Conservation (phyloP, 2,888 invertebrate genomes). For the Hermaeophaga mercurialis region DNA sequence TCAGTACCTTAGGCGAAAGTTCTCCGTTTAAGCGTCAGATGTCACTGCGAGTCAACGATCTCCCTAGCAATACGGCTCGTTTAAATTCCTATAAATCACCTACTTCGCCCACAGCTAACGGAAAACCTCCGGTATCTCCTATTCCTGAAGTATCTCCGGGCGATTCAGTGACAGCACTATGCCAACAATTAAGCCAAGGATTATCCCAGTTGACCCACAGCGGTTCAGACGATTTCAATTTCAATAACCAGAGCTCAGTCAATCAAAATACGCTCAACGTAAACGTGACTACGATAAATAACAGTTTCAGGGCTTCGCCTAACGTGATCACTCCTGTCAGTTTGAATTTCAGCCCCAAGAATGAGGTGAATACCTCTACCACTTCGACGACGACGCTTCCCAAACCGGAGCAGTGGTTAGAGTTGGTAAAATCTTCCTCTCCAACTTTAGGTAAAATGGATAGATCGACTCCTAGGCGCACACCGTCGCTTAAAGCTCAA, state of each 20-base stretch:
- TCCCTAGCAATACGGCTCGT: conserved; percentile 93
- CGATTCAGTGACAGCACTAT: conserved; percentile 73
- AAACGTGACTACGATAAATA: conserved; percentile 47
- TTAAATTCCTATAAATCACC: conserved; percentile 58
- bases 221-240: conserved; percentile 63
- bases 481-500: conserved; percentile 59
- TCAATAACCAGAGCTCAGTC: conserved; percentile 62
- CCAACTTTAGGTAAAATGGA: conserved; percentile 47
- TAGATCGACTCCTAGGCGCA: conserved; percentile 60
- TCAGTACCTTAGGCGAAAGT: conserved; percentile 76
- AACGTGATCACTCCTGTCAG: conserved; percentile 46
- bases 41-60: conserved; percentile 91
- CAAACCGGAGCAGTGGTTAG: conserved; percentile 84
- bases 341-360: conserved; percentile 45
- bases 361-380: conserved; percentile 32
- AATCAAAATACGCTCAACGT: conserved; percentile 61
- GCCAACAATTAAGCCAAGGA: conserved; percentile 74
- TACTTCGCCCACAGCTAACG: conserved; percentile 42
- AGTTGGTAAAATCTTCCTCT: conserved; percentile 68
- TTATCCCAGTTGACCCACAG: conserved; percentile 68
- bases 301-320: conserved; percentile 29
- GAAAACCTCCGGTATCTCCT: conserved; percentile 68
- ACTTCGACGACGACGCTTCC: conserved; percentile 60
- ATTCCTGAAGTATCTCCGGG: conserved; percentile 78
- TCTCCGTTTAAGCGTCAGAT: conserved; percentile 96